phyloP scores from a whole-genome alignment of 2,888 invertebrate species.

The Thalpophila matura region DNA sequence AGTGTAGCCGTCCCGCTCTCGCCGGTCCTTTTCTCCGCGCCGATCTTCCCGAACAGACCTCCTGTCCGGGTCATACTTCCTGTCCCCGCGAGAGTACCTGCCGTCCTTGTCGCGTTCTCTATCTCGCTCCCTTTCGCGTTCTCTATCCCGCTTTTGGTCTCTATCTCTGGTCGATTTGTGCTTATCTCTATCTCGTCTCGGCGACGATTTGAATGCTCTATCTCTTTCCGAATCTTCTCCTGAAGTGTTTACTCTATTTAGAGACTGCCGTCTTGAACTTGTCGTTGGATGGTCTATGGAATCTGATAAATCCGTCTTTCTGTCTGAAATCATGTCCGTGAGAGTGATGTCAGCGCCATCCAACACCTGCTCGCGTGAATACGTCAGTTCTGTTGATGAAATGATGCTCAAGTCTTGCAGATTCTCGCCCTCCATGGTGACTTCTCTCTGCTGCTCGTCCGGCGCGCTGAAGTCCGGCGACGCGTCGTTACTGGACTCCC shows the following conservation, averaged over 20 bases:
- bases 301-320: slow-evolving; percentile 77
- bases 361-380: slow-evolving; percentile 86
- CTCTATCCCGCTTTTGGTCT: slow-evolving; percentile 71
- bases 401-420: slow-evolving; percentile 84
- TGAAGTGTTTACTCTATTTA: slow-evolving; percentile 80
- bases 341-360: slow-evolving; percentile 85
- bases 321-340: slow-evolving; percentile 68
- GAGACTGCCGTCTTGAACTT: slow-evolving; percentile 77
- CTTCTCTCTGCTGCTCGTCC: slow-evolving; percentile 87
- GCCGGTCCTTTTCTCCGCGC: slow-evolving; percentile 77
- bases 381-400: slow-evolving; percentile 78
- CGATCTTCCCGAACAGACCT: slow-evolving; percentile 74
- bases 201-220: slow-evolving; percentile 79
- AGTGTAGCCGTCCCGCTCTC: slow-evolving; percentile 68
- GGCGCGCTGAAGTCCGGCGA: slow-evolving; percentile 73
- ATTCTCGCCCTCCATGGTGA: slow-evolving; percentile 92
- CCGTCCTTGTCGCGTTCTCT: slow-evolving; percentile 78
- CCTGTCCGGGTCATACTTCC: slow-evolving; percentile 78
- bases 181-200: slow-evolving; percentile 80
- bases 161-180: slow-evolving; percentile 75
- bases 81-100: slow-evolving; percentile 78
- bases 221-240: slow-evolving; percentile 87
- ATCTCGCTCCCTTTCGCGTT: slow-evolving; percentile 71
- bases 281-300: slow-evolving; percentile 75
- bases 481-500: slow-evolving; percentile 69